Evolutionary conservation across 1,140 invertebrate genomes (phyloP).

Genomic region (Triops longicaudatus): DNA sequence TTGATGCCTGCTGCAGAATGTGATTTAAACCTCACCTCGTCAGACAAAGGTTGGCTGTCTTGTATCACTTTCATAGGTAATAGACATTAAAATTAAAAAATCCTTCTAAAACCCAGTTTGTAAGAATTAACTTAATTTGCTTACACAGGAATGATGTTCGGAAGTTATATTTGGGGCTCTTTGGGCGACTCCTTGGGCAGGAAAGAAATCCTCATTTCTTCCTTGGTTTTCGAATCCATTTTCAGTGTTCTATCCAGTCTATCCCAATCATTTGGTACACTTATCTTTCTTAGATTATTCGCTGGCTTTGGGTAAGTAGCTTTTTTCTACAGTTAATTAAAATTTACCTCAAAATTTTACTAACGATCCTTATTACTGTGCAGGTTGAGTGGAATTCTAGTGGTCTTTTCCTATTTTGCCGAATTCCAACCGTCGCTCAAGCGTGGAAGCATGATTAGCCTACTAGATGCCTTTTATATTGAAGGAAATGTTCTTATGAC

Average conservation of each 20-base stretch:
- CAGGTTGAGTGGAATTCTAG: neutral
- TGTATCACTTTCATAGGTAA: constrained; percentile 42
- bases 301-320: neutral
- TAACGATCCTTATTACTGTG: neutral
- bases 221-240: neutral
- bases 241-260: neutral
- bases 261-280: neutral
- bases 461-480: neutral
- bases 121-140: neutral
- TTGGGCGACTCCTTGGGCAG: neutral
- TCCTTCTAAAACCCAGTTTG: neutral
- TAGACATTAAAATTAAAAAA: neutral
- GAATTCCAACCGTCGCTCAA: neutral
- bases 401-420: neutral
- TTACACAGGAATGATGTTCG: constrained; percentile 23
- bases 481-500: neutral
- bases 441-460: neutral
- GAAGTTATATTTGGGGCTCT: neutral
- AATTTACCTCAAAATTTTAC: neutral
- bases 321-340: neutral
- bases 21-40: constrained; percentile 75
- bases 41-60: constrained; percentile 78
- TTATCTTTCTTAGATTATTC: neutral
- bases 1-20: constrained; percentile 85
- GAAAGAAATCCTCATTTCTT: neutral